phyloP scores from a whole-genome alignment of 2,888 invertebrate species.

The Andrena dorsata region DNA sequence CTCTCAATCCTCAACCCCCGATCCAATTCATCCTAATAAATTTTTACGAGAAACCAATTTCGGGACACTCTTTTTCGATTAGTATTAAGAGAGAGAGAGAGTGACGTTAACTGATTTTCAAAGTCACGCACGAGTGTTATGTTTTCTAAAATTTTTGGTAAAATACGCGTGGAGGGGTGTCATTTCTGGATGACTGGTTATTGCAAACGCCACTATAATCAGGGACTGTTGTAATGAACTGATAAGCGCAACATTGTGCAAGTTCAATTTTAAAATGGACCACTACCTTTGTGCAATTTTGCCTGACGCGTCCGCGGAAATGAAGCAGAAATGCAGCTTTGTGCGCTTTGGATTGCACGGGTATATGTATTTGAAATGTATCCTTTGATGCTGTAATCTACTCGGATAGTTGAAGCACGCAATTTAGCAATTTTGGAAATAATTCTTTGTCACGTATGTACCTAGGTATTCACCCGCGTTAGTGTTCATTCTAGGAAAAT shows the following conservation, averaged over 20 bases:
- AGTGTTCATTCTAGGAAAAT: background rate
- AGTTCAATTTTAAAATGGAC: constrained; percentile 50
- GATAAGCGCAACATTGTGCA: constrained; percentile 43
- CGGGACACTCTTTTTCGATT: no score
- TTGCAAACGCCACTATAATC: constrained; percentile 15
- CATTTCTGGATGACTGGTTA: constrained; percentile 18
- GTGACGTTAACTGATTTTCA: no score
- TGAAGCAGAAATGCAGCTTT: constrained; percentile 22
- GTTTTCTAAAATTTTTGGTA: background rate
- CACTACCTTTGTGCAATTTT: constrained; percentile 1
- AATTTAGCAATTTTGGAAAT: background rate
- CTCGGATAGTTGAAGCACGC: background rate
- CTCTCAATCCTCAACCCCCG: no score
- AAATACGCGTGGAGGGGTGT: background rate
- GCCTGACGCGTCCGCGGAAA: constrained; percentile 12
- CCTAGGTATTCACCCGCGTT: background rate
- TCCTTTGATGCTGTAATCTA: constrained; percentile 28
- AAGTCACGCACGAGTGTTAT: no score
- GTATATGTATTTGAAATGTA: no score
- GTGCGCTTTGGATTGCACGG: background rate
- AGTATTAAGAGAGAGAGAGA: no score
- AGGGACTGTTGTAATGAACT: constrained; percentile 24
- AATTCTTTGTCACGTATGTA: background rate
- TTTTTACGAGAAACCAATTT: no score
- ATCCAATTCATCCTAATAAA: no score